A percentile compares a stretch with the other conserved stretches of the same genome.
Conservation (phyloP, 37 sponge, comb jelly and placozoan genomes). For the Aphrocallistes beatrix region DNA sequence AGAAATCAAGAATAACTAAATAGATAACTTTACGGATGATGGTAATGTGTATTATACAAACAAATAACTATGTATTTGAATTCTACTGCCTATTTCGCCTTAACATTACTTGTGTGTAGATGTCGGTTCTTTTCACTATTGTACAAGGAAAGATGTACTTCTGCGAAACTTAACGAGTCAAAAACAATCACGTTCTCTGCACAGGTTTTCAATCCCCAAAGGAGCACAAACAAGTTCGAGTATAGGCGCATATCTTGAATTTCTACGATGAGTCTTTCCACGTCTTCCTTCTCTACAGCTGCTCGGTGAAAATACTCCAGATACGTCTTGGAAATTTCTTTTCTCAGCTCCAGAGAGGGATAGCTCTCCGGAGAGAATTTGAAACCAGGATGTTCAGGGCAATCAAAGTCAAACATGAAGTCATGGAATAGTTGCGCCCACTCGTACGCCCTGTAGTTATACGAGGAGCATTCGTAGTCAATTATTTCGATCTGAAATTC, state of each 20-base stretch:
- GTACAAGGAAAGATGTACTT: not conserved
- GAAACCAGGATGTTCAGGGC: not conserved
- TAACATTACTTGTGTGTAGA: too few relatives aligned
- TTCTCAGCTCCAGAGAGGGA: not conserved
- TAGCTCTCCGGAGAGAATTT: not conserved
- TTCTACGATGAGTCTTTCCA: not conserved
- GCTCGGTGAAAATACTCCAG: not conserved
- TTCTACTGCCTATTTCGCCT: too few relatives aligned
- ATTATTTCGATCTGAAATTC: not conserved
- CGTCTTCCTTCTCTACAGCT: not conserved
- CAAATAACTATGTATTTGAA: too few relatives aligned
- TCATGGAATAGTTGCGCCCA: not conserved
- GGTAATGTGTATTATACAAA: too few relatives aligned
- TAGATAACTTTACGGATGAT: too few relatives aligned
- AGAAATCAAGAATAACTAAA: not conserved
- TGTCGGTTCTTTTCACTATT: constrained; percentile 10
- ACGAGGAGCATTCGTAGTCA: not conserved
- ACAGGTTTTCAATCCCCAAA: not conserved
- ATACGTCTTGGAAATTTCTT: not conserved
- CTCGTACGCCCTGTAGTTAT: not conserved
- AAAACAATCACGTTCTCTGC: not conserved
- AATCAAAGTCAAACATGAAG: not conserved
- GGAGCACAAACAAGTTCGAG: not conserved
- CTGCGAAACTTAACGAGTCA: not conserved
- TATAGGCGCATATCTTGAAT: not conserved